Evolutionary conservation across 53 echinoderm and acorn worm species (phyloP).

Genomic region (Antedon mediterranea): DNA sequence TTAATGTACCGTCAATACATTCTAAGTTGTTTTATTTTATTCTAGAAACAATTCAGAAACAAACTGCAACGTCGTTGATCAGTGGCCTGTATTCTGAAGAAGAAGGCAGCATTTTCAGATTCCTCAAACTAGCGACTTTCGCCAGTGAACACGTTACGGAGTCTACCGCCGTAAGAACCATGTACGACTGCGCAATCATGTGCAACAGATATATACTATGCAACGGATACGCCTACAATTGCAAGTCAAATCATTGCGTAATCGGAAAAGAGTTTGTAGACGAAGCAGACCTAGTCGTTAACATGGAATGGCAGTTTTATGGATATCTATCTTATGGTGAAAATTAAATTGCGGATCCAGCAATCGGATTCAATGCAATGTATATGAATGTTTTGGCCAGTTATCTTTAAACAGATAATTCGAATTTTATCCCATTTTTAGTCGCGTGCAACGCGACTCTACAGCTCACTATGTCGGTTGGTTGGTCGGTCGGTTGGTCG

Average conservation of each 20-base stretch:
- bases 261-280: background rate
- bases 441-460: too few relatives aligned
- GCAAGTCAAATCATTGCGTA: background rate
- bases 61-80: background rate
- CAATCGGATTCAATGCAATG: too few relatives aligned
- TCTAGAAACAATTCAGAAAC: too few relatives aligned
- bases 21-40: too few relatives aligned
- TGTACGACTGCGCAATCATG: background rate
- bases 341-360: too few relatives aligned
- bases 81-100: background rate
- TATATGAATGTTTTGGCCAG: too few relatives aligned
- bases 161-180: background rate
- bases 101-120: background rate
- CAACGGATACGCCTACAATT: background rate
- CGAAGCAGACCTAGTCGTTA: background rate
- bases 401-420: too few relatives aligned
- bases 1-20: too few relatives aligned
- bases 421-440: too few relatives aligned
- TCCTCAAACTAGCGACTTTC: background rate
- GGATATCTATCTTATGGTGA: background rate
- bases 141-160: background rate
- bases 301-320: background rate
- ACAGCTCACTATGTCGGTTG: too few relatives aligned
- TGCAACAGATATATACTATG: background rate
- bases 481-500: too few relatives aligned